Evolutionary conservation across 2,888 invertebrate genomes (phyloP).

Genomic region (Arrhopalites spinosus): DNA sequence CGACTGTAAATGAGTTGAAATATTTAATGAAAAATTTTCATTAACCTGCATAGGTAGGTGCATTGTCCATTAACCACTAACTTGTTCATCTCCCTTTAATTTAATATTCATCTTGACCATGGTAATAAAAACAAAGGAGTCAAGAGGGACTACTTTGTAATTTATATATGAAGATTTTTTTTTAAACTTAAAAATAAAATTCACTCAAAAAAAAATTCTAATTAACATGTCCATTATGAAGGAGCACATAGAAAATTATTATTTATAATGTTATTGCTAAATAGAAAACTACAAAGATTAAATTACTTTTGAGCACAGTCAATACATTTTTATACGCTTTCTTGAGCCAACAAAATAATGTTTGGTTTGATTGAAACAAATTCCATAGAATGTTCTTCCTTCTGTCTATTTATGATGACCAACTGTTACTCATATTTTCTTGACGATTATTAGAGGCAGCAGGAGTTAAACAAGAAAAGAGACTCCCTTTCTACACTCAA

Average conservation of each 20-base stretch:
- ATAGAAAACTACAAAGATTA: background rate
- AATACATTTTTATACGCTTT: background rate
- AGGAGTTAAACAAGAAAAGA: background rate
- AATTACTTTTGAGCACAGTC: too few species aligned
- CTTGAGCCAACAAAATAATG: background rate
- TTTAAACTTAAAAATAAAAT: too few species aligned
- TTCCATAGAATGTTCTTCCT: background rate
- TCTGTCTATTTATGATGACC: background rate
- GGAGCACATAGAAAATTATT: too few species aligned
- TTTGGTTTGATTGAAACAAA: background rate
- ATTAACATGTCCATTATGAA: background rate
- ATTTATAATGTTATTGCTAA: background rate
- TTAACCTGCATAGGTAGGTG: background rate
- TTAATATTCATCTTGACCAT: too few species aligned
- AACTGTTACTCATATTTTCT: too few species aligned
- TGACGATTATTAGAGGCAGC: too few species aligned
- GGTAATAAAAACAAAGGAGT: too few species aligned
- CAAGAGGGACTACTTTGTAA: too few species aligned
- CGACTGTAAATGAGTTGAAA: background rate
- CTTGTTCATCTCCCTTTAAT: background rate
- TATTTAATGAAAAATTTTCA: background rate
- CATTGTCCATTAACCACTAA: background rate
- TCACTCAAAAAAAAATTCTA: background rate
- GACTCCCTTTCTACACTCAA: slow-evolving; percentile 5
- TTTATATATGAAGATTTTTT: too few species aligned